These are phyloP conservation scores for Ceratosolen fusciceps DNA, from an alignment of 1,140 invertebrate species.

Conservation along the genomic window DNA sequence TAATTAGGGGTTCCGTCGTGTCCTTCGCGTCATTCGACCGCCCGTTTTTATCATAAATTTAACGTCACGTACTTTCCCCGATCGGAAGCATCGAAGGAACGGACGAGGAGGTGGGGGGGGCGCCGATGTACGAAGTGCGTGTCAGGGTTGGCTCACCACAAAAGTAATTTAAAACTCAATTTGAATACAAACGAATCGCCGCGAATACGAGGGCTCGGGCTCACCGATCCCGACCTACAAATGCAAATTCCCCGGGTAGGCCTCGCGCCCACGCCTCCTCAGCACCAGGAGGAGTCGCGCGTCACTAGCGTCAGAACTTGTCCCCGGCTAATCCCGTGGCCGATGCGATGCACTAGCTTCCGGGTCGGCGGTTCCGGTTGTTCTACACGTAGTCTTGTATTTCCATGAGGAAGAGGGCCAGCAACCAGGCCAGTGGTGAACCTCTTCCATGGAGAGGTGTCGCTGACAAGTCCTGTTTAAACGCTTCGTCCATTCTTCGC, in stretches of 20 bases:
- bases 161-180: conserved; percentile 13
- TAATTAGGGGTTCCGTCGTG: not conserved
- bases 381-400: not conserved
- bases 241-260: not conserved
- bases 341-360: too few species aligned
- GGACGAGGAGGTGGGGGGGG: not conserved
- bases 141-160: not conserved
- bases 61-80: not conserved
- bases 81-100: not conserved
- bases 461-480: too few species aligned
- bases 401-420: too few species aligned
- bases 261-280: not conserved
- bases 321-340: not conserved
- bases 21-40: not conserved
- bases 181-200: conserved; percentile 23
- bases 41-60: not conserved
- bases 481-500: too few species aligned
- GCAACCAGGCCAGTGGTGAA: too few species aligned
- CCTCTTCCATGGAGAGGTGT: too few species aligned
- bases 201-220: not conserved
- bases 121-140: too few species aligned
- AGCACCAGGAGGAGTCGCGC: not conserved
- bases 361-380: not conserved
- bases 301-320: not conserved
- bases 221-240: not conserved